Base-by-base conservation (phyloP, 2,113 vertebrate species). In the Sardina pilchardus region DNA sequence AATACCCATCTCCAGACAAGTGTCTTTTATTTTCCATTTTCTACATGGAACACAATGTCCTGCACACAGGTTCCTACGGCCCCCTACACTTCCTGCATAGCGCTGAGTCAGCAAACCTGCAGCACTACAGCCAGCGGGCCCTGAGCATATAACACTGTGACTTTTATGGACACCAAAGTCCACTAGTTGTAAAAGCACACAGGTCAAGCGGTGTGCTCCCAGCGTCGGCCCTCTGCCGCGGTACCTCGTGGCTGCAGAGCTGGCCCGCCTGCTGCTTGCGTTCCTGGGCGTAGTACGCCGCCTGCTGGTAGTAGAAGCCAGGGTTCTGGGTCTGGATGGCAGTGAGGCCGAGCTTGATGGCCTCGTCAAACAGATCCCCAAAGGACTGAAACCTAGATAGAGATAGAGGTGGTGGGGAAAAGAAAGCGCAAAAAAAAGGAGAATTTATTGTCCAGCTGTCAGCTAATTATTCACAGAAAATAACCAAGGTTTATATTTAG, bases 301-400 rank as follows among this genome's bases (percentile, higher is more conserved):
- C 98, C 90, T 99, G 98, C 91, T 99, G 98, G 91, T 99, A 99
- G 94, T 99, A 99, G 91, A 99, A 99, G 59, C 98, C 98, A 53
- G 98, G 98, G 91, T 99, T 99, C 93, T 99, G 98, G 5, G 98
- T 99, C 89, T 99, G 98, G 91, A 99, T 99, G 81, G 98, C 98
- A 0, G 98, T 97, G 91, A 99, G 90, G 12, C 98, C 98, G 91
- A 99, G 94, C 88, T 99, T 99, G 87, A 99, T 99, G 0, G 98
- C 98, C 94, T 99, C 98, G 93, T 99, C 98, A 90, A 99, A 99
- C 81, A 99, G 94, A 91, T 99, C 98, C 19, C 98, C 98, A 89
- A 99, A 99, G 4, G 97, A 98, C 92, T 99, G 98, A 92, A 99
- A 99, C 92, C 98, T 96, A 93, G 53, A 24, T 9, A 10, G 21